Evolutionary conservation across 2,888 invertebrate species (phyloP), one percentile per base, ranked within the genome.

Genomic region (Nemotelus nigrinus): DNA sequence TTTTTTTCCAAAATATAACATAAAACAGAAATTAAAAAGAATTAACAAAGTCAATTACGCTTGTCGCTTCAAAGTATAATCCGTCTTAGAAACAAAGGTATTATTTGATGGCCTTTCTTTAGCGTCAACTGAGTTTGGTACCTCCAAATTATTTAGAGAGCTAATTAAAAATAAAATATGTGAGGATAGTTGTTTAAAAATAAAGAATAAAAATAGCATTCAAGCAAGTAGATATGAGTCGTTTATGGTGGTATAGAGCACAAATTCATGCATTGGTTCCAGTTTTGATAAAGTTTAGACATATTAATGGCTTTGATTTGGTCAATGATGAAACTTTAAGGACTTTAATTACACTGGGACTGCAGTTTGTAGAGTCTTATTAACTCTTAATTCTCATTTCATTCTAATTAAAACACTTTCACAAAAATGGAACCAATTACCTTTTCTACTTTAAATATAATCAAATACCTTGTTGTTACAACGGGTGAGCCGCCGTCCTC

Each of bases 401-500:
- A 25, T 25, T 25, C 25, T 25, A 25, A 25, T 25, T 25, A 25
- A 25, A 25, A 25, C 25, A 25, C 25, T 25, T 25, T 25, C 25
- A 25, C 25, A 25, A 25, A 25, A 25, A 25, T 25, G 25, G 25
- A 25, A 25, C 25, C 25, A 25, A 25, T 25, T 25, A 25, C 25
- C 25, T 25, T 25, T 25, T 25, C 25, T 25, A 25, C 25, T 25
- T 25, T 25, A 25, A 25, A 25, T 25, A 25, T 25, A 25, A 25
- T 25, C 10, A 58, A 53, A 72, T 78, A 81, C 80, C 80, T 79
- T 78, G 81, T 79, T 78, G 81, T 72, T 44, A 80, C 77, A 78
- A 79, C 78, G 39, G 83, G 83, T 79, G 83, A 83, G 4, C 84
- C 84, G 55, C 87, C 86, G 43, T 85, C 85, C 2, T 84, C 83